Conservation (phyloP, 2,797 vertebrate genomes). For the Taenioides sp. region DNA sequence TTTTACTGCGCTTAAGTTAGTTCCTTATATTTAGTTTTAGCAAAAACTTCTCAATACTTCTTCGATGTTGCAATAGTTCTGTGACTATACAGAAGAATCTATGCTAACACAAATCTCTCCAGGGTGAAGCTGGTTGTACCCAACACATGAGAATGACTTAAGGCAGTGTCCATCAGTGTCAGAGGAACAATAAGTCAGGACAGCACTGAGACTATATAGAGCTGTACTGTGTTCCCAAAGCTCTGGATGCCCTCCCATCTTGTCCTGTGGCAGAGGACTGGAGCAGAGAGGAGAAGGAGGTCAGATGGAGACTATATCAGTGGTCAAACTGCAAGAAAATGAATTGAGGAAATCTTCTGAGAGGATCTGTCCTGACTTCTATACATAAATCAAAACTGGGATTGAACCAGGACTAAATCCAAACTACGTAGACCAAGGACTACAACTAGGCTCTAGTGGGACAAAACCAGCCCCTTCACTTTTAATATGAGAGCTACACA, state of each 20-base stretch:
- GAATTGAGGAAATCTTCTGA: background rate
- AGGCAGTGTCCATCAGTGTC: background rate
- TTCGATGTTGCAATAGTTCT: background rate
- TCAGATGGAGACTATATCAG: background rate
- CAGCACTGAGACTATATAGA: background rate
- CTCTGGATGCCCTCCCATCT: background rate
- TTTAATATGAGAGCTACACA: too few species aligned
- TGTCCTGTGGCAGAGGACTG: background rate
- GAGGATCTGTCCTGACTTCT: too few species aligned
- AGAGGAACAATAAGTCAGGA: background rate
- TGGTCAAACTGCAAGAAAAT: background rate
- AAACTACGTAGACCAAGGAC: too few species aligned
- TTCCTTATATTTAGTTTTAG: background rate
- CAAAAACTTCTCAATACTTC: background rate
- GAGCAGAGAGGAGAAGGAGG: background rate
- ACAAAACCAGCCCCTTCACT: too few species aligned
- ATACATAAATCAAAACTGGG: too few species aligned
- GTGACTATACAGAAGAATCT: background rate
- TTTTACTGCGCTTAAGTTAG: background rate
- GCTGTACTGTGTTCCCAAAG: too few species aligned
- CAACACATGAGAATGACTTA: background rate
- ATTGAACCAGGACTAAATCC: too few species aligned
- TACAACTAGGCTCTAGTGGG: too few species aligned
- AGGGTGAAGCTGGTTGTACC: background rate
- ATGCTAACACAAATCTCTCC: background rate